phyloP scores from a whole-genome alignment of 2,888 invertebrate genomes.

The Nymphalis c-album region DNA sequence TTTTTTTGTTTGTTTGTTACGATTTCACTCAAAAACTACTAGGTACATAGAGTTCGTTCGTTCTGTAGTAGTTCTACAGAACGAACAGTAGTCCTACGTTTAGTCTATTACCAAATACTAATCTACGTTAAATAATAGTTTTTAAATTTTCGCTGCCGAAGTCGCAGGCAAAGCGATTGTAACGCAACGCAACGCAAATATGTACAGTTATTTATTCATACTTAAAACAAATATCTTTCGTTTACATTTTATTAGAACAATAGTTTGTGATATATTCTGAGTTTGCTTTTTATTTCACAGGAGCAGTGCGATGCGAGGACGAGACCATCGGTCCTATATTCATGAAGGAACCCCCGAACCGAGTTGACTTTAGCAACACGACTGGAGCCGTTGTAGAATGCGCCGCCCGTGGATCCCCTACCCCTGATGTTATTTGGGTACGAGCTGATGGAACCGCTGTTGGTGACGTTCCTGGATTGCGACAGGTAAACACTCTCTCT shows the following conservation, averaged over 20 bases:
- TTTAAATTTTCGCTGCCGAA: too few species aligned
- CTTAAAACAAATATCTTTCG: too few species aligned
- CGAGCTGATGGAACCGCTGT: constrained; percentile 94
- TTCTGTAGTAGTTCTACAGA: too few species aligned
- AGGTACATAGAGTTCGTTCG: too few species aligned
- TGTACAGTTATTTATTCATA: too few species aligned
- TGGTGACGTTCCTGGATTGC: constrained; percentile 92
- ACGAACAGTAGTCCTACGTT: too few species aligned
- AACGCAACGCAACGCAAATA: too few species aligned
- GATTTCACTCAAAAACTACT: too few species aligned
- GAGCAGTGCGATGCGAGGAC: constrained; percentile 83
- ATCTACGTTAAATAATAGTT: too few species aligned
- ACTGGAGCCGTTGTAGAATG: constrained; percentile 96
- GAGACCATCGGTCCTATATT: constrained; percentile 94
- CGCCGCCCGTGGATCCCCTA: constrained; percentile 93
- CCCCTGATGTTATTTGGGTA: constrained; percentile 96
- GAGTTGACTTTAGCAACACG: constrained; percentile 96
- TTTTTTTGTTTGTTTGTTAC: too few species aligned
- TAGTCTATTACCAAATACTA: too few species aligned
- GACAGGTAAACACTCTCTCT: constrained; percentile 83
- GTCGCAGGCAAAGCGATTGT: too few species aligned
- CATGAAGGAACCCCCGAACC: constrained; percentile 94
- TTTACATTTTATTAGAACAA: neutral
- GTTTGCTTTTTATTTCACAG: constrained; percentile 48
- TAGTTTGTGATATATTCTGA: neutral